Conservation (phyloP, 2,888 invertebrate species). For the Ditula angustiorana region DNA sequence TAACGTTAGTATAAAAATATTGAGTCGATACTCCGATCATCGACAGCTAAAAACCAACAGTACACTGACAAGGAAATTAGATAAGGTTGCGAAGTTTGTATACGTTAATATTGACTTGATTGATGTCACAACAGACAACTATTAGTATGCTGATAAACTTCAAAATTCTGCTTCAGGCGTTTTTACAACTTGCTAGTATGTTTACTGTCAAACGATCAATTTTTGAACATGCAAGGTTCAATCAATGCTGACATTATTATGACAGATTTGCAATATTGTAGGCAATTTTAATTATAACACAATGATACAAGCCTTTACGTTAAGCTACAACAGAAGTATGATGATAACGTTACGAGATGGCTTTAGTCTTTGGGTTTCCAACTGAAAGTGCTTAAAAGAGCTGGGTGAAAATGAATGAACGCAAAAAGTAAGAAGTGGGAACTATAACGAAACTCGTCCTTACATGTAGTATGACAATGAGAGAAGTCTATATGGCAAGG, state of each 20-base stretch:
- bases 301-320: not conserved
- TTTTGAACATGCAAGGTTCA: not conserved
- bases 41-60: conserved; percentile 13
- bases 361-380: too few relatives aligned
- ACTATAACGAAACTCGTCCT: too few relatives aligned
- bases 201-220: conserved; percentile 23
- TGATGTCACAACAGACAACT: conserved; percentile 4
- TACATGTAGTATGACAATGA: too few relatives aligned
- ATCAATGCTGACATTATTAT: conserved; percentile 7
- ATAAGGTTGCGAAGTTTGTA: not conserved
- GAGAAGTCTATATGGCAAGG: too few relatives aligned
- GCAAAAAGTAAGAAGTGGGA: too few relatives aligned
- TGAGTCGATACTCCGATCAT: conserved; percentile 60
- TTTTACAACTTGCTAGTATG: conserved; percentile 13
- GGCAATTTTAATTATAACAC: not conserved
- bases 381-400: too few relatives aligned
- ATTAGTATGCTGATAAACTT: conserved; percentile 2
- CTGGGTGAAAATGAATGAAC: too few relatives aligned
- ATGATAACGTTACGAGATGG: not conserved
- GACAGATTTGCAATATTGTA: not conserved
- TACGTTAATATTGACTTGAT: not conserved
- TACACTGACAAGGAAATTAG: not conserved
- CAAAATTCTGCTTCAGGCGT: not conserved
- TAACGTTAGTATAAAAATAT: conserved; percentile 73
- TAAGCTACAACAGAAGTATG: not conserved